phyloP scores from a whole-genome alignment of 2,888 invertebrate genomes.

The Petrolisthes cinctipes region DNA sequence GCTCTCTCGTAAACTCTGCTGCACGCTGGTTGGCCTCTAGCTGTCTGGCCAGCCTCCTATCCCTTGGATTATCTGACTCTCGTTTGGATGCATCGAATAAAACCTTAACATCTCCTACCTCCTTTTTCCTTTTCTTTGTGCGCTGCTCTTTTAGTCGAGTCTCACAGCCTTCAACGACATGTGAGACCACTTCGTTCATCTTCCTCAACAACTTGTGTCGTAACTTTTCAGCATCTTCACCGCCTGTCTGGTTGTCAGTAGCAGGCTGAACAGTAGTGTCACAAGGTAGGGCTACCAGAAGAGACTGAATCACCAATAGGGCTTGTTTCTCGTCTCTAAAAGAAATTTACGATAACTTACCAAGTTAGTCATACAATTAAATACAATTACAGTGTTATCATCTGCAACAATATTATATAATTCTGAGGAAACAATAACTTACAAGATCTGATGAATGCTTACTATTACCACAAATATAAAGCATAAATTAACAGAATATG shows the following conservation, averaged over 20 bases:
- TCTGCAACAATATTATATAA: too few species aligned
- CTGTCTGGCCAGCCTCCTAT: neutral
- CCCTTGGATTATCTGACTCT: neutral
- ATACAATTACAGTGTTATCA: too few species aligned
- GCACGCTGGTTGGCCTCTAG: neutral
- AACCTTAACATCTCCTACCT: neutral
- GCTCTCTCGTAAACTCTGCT: slow-evolving; percentile 24
- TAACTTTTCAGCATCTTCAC: slow-evolving; percentile 4
- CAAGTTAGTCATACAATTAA: too few species aligned
- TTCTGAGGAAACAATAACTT: too few species aligned
- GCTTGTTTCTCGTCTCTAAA: slow-evolving; percentile 42
- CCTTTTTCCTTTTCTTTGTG: slow-evolving; percentile 12
- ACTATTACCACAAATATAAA: too few species aligned
- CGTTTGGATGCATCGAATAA: neutral
- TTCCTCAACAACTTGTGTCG: slow-evolving; percentile 35
- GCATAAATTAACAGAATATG: too few species aligned
- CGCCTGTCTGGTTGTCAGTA: neutral
- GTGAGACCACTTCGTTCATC: slow-evolving; percentile 37
- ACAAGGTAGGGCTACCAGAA: slow-evolving; percentile 39
- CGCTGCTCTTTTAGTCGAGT: neutral
- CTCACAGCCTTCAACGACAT: slow-evolving; percentile 27
- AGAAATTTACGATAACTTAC: too few species aligned
- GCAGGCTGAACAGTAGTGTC: slow-evolving; percentile 34
- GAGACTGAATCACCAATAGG: slow-evolving; percentile 38
- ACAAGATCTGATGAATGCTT: too few species aligned